Conservation (phyloP, 1,140 invertebrate species). For the Samia ricini region DNA sequence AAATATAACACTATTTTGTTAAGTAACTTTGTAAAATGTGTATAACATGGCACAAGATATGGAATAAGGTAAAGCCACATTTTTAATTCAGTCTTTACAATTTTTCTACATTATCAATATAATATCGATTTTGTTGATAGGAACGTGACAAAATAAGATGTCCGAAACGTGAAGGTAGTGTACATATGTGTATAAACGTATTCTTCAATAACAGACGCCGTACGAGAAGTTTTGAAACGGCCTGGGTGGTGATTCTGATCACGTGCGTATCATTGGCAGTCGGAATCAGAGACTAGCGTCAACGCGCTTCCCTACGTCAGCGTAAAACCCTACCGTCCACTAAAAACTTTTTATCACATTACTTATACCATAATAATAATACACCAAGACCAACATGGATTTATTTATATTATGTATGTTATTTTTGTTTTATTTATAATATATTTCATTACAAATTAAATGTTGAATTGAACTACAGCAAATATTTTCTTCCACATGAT, state of each 20-base stretch:
- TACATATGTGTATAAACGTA: constrained; percentile 25
- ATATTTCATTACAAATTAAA: too few species aligned
- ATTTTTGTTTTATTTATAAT: too few species aligned
- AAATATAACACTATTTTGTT: not conserved
- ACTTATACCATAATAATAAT: too few species aligned
- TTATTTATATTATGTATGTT: too few species aligned
- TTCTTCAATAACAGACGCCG: constrained; percentile 34
- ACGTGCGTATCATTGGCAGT: constrained; percentile 49
- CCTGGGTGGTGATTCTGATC: constrained; percentile 30
- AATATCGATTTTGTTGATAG: not conserved
- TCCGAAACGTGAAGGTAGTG: constrained; percentile 20
- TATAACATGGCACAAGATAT: not conserved
- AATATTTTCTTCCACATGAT: too few species aligned
- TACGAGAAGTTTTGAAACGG: constrained; percentile 24
- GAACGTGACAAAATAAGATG: constrained; percentile 11
- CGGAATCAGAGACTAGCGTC: constrained; percentile 44
- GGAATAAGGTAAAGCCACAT: too few species aligned
- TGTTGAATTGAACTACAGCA: too few species aligned
- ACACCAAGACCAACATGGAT: too few species aligned
- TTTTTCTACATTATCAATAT: not conserved
- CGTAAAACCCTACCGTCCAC: constrained; percentile 16
- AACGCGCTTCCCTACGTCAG: constrained; percentile 27
- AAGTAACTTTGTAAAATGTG: not conserved
- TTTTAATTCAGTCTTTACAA: not conserved
- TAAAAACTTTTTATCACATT: constrained; percentile 5